Conservation (phyloP, 2,113 vertebrate species). For the Anguilla japonica region DNA sequence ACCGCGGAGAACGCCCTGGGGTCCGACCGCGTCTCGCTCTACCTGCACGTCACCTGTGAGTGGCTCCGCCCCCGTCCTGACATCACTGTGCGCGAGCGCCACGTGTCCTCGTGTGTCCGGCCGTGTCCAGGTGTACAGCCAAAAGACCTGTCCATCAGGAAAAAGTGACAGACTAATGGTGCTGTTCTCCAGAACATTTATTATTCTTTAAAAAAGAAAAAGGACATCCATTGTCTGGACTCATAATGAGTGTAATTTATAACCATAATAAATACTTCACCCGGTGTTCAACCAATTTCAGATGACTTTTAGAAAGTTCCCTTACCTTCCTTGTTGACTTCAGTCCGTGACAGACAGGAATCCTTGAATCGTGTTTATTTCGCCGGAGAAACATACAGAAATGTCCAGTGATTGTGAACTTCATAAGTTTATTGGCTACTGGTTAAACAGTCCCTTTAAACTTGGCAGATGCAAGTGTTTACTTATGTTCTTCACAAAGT, state of each 20-base stretch:
- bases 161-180: conserved; percentile 67
- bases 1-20: conserved; percentile 89
- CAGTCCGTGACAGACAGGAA: neutral
- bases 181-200: conserved; percentile 33
- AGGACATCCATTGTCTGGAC: no score
- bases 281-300: no score
- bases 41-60: conserved; percentile 92
- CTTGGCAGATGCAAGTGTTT: neutral
- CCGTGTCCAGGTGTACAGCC: conserved; percentile 57
- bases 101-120: conserved; percentile 41
- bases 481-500: neutral
- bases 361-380: neutral
- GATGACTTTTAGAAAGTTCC: no score
- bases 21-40: conserved; percentile 83
- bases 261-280: no score
- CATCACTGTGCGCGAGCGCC: conserved; percentile 10
- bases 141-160: conserved; percentile 21
- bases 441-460: no score
- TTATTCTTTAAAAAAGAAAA: no score
- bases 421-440: no score
- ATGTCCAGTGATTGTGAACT: neutral
- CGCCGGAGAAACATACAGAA: neutral
- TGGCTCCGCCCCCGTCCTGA: conserved; percentile 14
- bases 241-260: no score
- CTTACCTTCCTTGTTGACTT: no score